Conservation (phyloP, 2,888 invertebrate species). For the Polydrusus pterygomalis region DNA sequence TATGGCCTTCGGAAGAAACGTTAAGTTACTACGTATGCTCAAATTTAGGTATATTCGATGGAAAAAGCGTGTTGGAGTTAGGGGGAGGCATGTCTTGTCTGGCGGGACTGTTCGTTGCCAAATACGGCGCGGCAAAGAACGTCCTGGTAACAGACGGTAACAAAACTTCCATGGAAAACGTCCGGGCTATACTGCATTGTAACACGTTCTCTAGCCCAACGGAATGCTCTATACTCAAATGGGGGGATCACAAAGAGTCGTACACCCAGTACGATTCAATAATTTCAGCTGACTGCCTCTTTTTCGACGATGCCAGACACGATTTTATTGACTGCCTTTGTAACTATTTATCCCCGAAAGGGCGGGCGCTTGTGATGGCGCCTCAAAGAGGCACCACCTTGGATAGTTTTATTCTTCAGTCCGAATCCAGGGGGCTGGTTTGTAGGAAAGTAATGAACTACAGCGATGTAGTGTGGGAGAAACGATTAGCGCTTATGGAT, state of each 20-base stretch:
- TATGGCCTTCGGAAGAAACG: conserved; percentile 88
- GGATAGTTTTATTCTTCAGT: conserved; percentile 79
- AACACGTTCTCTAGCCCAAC: conserved; percentile 77
- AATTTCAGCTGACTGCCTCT: conserved; percentile 86
- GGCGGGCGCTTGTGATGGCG: conserved; percentile 84
- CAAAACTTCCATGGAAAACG: conserved; percentile 83
- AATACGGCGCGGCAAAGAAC: conserved; percentile 78
- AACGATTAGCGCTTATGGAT: conserved; percentile 77
- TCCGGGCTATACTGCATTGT: conserved; percentile 78
- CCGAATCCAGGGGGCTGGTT: conserved; percentile 76
- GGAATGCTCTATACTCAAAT: conserved; percentile 75
- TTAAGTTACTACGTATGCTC: conserved; percentile 81
- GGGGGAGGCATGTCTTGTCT: conserved; percentile 92
- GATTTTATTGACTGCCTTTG: conserved; percentile 81
- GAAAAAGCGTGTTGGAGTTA: conserved; percentile 82
- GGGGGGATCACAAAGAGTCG: conserved; percentile 68
- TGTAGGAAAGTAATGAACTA: conserved; percentile 77
- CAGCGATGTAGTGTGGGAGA: conserved; percentile 80
- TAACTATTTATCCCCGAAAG: conserved; percentile 76
- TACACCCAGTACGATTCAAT: conserved; percentile 79
- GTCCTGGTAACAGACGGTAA: conserved; percentile 88
- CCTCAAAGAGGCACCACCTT: conserved; percentile 84
- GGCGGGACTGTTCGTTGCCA: conserved; percentile 83
- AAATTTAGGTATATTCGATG: conserved; percentile 79
- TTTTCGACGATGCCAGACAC: conserved; percentile 83